Base-by-base conservation (phyloP, 2,113 vertebrate genomes). In the Dunckerocampus dactyliophorus region DNA sequence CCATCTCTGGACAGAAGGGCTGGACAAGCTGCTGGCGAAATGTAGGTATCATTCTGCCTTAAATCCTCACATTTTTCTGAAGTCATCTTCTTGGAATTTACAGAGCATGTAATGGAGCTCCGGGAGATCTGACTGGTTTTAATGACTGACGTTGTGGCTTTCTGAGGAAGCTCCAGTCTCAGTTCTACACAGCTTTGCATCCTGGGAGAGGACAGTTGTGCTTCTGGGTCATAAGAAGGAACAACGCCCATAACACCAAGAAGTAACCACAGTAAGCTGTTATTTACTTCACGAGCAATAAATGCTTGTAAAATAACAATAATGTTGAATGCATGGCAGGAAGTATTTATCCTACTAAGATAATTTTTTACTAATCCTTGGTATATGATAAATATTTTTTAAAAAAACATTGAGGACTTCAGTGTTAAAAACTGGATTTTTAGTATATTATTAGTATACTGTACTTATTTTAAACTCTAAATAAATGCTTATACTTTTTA, bases 211-310 rank as follows among this genome's bases (percentile, higher is more conserved):
- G 55, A 43, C 55, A 65, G 16, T 21, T 46, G 13, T 63, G 52
- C 39, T 22, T 34, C 22, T 20, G 55, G 45, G 65, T 39, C 20
- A 58, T 14, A 60, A 45, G 28, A 53, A 50, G 61, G 24, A 55
- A 43, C 12, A 43, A 43, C 24, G 0, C 39, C 21, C 57, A 62
- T 11, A 59, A 56, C 15, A 31, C 42, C 20, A 68, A 53, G 56
- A 47, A 55, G 59, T 54, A 60, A 43, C 34, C 39, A 59, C 24
- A 31, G 81, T 80, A 53, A 79, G 81, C 39, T 13, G 3, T 39
- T 39, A 3, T 12, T 28, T 3, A 20, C 17, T 2, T 55, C 15
- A 37, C n/a, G 46, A 46, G 10, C 24, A 28, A 28, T 28, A 28
- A 2, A 10, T 21, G 19, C 20, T 20, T 8, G 6, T 51, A 51